Conservation (phyloP, 2,888 invertebrate species). For the Tuberolachnus salignus region DNA sequence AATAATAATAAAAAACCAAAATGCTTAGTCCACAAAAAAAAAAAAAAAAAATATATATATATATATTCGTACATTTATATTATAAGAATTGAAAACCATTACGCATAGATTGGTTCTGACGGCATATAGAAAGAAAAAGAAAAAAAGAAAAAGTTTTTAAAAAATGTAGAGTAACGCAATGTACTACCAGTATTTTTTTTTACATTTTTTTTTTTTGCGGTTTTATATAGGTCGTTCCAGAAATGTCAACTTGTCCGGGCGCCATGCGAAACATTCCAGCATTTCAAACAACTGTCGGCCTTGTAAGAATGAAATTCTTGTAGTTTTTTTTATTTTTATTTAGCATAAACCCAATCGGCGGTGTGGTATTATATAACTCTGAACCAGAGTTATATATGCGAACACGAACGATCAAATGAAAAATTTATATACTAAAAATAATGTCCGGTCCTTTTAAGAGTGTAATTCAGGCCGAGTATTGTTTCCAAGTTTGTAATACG, state of each 20-base stretch:
- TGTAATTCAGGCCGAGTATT: no score
- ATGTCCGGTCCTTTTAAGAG: no score
- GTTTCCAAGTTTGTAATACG: no score
- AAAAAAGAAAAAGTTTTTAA: conserved; percentile 9
- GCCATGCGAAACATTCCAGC: conserved; percentile 66
- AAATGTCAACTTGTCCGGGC: conserved; percentile 68
- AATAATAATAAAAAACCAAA: not conserved
- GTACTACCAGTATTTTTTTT: conserved; percentile 35
- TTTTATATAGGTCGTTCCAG: conserved; percentile 66
- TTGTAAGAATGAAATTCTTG: conserved; percentile 66
- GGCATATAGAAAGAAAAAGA: not conserved
- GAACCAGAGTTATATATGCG: not conserved
- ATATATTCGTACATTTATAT: not conserved
- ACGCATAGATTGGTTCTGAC: not conserved
- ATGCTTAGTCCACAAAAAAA: not conserved
- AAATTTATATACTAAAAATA: no score
- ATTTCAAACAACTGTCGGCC: conserved; percentile 67
- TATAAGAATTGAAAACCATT: conserved; percentile 23
- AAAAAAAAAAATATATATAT: not conserved
- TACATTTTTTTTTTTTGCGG: conserved; percentile 59
- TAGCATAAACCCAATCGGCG: conserved; percentile 30
- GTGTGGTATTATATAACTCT: not conserved
- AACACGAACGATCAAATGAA: no score
- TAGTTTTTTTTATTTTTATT: not conserved
- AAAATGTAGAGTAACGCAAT: not conserved